These are phyloP conservation scores for Paralvinella palmiformis DNA, from an alignment of 1,140 invertebrate genomes.

Conservation along the genomic window DNA sequence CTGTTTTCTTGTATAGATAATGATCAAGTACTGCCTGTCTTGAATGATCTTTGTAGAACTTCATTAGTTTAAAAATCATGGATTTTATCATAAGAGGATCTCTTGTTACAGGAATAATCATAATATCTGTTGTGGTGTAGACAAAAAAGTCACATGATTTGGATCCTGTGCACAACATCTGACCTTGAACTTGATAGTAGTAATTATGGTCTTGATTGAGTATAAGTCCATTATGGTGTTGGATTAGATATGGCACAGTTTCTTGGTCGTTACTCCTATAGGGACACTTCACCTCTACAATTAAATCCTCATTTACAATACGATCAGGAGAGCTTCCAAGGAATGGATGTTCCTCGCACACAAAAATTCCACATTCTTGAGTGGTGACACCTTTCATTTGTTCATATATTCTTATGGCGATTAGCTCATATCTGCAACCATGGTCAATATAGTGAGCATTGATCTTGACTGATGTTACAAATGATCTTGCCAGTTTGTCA, in stretches of 20 bases:
- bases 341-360: constrained; percentile 8
- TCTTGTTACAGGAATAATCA: not conserved
- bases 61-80: not conserved
- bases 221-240: not conserved
- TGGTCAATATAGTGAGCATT: not conserved
- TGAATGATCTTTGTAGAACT: not conserved
- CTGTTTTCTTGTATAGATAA: not conserved
- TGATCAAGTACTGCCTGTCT: not conserved
- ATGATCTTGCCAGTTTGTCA: not conserved
- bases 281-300: constrained; percentile 23
- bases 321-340: constrained; percentile 20
- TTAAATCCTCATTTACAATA: not conserved
- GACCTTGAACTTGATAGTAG: not conserved
- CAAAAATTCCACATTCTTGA: constrained; percentile 10
- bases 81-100: not conserved
- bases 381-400: not conserved
- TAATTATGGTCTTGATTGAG: not conserved
- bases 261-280: constrained; percentile 15
- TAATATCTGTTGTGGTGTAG: not conserved
- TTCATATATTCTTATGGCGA: not conserved
- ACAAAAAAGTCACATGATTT: not conserved
- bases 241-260: not conserved
- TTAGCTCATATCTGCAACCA: not conserved
- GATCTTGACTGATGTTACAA: not conserved
- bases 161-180: not conserved